A percentile compares a stretch with the other conserved stretches of the same genome.
phyloP scores from a whole-genome alignment of 2,797 vertebrate species.

The Leuciscus waleckii region DNA sequence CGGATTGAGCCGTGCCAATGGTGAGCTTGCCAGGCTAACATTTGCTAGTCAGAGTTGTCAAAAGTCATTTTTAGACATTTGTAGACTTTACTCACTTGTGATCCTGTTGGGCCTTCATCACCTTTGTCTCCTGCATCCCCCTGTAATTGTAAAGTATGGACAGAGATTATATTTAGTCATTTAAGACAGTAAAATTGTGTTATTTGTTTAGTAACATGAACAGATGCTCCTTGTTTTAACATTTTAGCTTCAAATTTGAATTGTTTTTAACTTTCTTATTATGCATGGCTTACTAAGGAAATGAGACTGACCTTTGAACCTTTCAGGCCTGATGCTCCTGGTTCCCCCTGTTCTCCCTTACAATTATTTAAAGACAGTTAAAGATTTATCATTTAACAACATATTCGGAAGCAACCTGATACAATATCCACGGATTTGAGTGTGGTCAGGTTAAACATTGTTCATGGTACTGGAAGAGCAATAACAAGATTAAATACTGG shows the following conservation, averaged over 20 bases:
- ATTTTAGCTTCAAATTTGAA: background rate
- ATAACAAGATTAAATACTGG: background rate
- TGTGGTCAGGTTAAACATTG: conserved; percentile 4
- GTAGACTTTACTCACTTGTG: conserved; percentile 79
- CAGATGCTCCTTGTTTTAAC: background rate
- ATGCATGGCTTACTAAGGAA: background rate
- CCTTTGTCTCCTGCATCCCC: conserved; percentile 92
- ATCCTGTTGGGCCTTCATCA: conserved; percentile 84
- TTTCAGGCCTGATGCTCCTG: conserved; percentile 88
- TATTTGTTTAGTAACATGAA: background rate
- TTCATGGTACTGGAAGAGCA: background rate
- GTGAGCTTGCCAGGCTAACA: background rate
- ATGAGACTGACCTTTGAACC: conserved; percentile 92
- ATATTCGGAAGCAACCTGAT: conserved; percentile 1
- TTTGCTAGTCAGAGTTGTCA: background rate
- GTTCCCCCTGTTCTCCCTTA: conserved; percentile 93
- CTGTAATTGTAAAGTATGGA: conserved; percentile 70
- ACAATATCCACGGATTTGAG: background rate
- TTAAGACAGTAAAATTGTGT: background rate
- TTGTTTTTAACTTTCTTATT: background rate
- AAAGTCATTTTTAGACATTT: background rate
- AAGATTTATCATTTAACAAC: conserved; percentile 1
- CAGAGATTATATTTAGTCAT: background rate
- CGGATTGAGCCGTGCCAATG: too few relatives aligned
- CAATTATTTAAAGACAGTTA: conserved; percentile 54